A percentile compares a stretch with the other conserved stretches of the same genome.
Evolutionary conservation across 2,888 invertebrate species (phyloP).

Genomic region (Troides oblongomaculatus): DNA sequence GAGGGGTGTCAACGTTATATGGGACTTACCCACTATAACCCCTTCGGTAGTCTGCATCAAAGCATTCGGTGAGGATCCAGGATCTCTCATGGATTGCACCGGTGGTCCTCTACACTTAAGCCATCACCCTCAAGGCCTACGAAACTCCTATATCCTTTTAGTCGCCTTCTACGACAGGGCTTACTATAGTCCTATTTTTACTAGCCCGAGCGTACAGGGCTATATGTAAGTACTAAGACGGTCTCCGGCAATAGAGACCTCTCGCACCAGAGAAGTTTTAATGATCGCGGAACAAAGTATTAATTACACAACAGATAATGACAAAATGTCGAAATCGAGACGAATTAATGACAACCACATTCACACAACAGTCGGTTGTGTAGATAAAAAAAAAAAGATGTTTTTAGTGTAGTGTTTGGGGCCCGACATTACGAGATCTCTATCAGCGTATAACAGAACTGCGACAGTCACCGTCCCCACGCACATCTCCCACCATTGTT

Average conservation of each 20-base stretch:
- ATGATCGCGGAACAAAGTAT: conserved; percentile 7
- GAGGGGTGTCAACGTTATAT: too few relatives aligned
- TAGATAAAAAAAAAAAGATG: conserved; percentile 12
- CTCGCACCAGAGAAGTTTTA: conserved; percentile 1
- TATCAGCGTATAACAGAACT: conserved; percentile 28
- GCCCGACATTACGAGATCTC: conserved; percentile 30
- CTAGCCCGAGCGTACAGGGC: too few relatives aligned
- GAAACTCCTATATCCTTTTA: too few relatives aligned
- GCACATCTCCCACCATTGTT: conserved; percentile 61
- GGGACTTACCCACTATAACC: too few relatives aligned
- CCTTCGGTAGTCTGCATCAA: too few relatives aligned
- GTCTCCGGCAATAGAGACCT: not conserved
- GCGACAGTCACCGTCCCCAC: conserved; percentile 41
- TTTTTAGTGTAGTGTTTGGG: conserved; percentile 23
- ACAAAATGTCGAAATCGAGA: conserved; percentile 13
- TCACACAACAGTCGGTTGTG: conserved; percentile 14
- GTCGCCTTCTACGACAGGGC: too few relatives aligned
- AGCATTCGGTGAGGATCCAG: too few relatives aligned
- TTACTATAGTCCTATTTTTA: too few relatives aligned
- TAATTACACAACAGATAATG: conserved; percentile 19
- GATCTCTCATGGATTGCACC: too few relatives aligned
- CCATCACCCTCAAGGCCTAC: too few relatives aligned
- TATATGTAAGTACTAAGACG: too few relatives aligned
- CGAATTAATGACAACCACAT: conserved; percentile 23
- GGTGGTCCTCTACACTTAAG: too few relatives aligned